Conservation (phyloP, 2,888 invertebrate species). For the Rapana venosa region DNA sequence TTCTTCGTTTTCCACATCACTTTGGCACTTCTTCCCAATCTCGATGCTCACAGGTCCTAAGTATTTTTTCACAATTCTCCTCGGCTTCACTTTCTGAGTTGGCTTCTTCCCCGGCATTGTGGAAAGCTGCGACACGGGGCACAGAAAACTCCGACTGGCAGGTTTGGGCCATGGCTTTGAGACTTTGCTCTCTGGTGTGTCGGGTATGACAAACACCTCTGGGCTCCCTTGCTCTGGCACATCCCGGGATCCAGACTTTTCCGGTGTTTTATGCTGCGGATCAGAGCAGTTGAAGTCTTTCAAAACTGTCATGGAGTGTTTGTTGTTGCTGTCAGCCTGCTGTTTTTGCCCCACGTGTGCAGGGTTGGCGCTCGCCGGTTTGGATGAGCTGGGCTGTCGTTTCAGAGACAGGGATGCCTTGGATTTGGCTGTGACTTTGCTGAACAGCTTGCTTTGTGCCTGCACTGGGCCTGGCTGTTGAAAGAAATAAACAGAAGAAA, state of each 20-base stretch:
- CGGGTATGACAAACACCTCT: constrained; percentile 60
- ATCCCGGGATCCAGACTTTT: constrained; percentile 47
- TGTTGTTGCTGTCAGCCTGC: neutral
- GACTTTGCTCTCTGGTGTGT: constrained; percentile 60
- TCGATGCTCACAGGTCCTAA: constrained; percentile 38
- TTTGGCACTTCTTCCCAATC: constrained; percentile 18
- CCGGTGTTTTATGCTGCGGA: neutral
- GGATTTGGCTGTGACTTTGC: constrained; percentile 46
- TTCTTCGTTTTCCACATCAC: neutral
- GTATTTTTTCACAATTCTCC: constrained; percentile 37
- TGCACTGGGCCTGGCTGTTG: constrained; percentile 42
- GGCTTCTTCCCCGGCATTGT: constrained; percentile 60
- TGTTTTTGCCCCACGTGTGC: constrained; percentile 13
- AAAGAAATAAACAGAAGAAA: constrained; percentile 20
- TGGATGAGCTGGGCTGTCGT: neutral
- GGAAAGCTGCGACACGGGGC: constrained; percentile 50
- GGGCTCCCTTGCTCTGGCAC: constrained; percentile 48
- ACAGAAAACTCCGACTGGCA: constrained; percentile 62
- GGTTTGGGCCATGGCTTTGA: constrained; percentile 46
- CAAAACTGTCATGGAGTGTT: constrained; percentile 5
- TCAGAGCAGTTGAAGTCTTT: constrained; percentile 1
- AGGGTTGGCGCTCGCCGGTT: neutral
- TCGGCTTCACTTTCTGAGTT: constrained; percentile 37
- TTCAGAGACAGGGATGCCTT: constrained; percentile 1
- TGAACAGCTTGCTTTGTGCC: constrained; percentile 53